phyloP scores from a whole-genome alignment of 2,113 vertebrate genomes.

The Embiotoca jacksoni region DNA sequence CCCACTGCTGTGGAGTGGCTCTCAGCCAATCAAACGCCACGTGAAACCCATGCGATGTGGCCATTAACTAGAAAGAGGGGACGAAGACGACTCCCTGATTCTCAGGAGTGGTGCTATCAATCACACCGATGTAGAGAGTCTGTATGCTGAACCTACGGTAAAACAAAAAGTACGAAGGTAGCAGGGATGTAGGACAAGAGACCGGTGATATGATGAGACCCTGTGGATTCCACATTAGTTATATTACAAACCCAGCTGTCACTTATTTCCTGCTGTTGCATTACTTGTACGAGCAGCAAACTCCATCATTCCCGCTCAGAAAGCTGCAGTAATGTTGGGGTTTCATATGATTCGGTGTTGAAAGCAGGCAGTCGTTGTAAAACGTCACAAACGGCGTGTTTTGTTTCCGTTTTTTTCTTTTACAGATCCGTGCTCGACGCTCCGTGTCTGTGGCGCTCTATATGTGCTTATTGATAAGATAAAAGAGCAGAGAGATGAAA shows the following conservation, averaged over 20 bases:
- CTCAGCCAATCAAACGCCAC: constrained; percentile 74
- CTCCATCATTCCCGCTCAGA: constrained; percentile 38
- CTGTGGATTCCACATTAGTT: constrained; percentile 46
- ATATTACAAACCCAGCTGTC: constrained; percentile 56
- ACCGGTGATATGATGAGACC: constrained; percentile 8
- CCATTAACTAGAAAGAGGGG: constrained; percentile 66
- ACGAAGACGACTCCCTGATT: constrained; percentile 9
- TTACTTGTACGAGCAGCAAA: constrained; percentile 41
- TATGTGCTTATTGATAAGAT: constrained; percentile 74
- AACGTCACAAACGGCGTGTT: constrained; percentile 65
- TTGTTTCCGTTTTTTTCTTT: constrained; percentile 24
- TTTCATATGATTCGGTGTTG: constrained; percentile 65
- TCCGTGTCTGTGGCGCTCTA: constrained; percentile 59
- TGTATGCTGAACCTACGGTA: constrained; percentile 8
- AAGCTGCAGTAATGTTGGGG: constrained; percentile 56
- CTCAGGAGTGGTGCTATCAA: constrained; percentile 63
- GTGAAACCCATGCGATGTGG: constrained; percentile 50
- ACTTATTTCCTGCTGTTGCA: constrained; percentile 44
- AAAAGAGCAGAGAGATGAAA: constrained; percentile 78
- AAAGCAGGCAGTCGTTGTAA: constrained; percentile 59
- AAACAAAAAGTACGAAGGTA: constrained; percentile 3
- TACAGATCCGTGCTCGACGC: constrained; percentile 47
- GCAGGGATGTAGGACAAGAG: background rate
- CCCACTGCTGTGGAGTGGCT: constrained; percentile 69
- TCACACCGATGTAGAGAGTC: constrained; percentile 51